Conservation (phyloP, 2,888 invertebrate species). For the Lathronympha strigana region DNA sequence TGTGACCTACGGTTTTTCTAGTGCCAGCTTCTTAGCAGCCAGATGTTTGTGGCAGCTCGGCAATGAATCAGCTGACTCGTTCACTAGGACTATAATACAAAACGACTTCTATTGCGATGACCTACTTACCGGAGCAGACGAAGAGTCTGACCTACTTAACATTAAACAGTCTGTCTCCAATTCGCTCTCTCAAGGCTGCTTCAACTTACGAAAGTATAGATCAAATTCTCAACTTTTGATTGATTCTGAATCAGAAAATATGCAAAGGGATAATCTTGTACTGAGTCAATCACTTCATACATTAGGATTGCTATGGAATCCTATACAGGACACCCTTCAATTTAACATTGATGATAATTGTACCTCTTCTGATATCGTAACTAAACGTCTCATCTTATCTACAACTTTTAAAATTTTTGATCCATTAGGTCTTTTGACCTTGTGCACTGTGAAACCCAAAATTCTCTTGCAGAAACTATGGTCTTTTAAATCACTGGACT, state of each 20-base stretch:
- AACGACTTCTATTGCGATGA: constrained; percentile 35
- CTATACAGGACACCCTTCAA: constrained; percentile 3
- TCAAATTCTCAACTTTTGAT: constrained; percentile 24
- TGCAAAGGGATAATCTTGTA: background rate
- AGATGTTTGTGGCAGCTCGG: constrained; percentile 23
- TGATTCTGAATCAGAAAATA: background rate
- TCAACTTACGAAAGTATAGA: constrained; percentile 40
- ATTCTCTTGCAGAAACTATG: constrained; percentile 3
- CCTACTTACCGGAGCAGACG: constrained; percentile 26
- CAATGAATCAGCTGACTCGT: constrained; percentile 5
- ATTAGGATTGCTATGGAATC: constrained; percentile 6
- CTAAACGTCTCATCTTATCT: background rate
- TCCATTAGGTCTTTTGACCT: background rate
- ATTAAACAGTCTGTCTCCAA: constrained; percentile 20
- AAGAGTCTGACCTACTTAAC: constrained; percentile 19
- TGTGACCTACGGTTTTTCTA: constrained; percentile 17
- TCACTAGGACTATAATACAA: constrained; percentile 10
- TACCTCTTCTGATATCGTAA: background rate
- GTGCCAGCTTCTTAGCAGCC: constrained; percentile 7
- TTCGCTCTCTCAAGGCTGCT: constrained; percentile 11
- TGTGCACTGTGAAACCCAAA: constrained; percentile 12
- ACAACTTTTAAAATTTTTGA: constrained; percentile 11
- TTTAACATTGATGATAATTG: constrained; percentile 10
- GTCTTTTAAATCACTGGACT: constrained; percentile 5
- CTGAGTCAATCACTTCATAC: constrained; percentile 15